Evolutionary conservation across 2,113 vertebrate species (phyloP).

Genomic region (Gallinago media): DNA sequence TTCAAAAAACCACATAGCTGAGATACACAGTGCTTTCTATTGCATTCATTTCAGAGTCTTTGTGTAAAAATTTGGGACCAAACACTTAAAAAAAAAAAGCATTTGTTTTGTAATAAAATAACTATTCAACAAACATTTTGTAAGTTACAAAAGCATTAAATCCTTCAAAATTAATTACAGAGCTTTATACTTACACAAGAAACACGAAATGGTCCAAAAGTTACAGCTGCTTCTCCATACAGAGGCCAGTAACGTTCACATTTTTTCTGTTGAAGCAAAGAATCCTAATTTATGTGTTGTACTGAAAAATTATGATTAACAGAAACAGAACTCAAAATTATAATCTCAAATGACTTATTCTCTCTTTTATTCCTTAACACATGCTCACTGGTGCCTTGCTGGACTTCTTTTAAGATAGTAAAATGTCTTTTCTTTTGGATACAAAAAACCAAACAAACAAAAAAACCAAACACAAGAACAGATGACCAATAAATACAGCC

Average conservation of each 20-base stretch:
- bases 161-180: not conserved
- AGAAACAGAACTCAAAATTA: not conserved
- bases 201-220: slow-evolving; percentile 93
- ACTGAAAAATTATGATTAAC: not conserved
- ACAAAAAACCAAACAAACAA: not conserved
- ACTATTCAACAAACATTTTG: no score
- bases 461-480: not conserved
- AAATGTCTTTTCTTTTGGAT: not conserved
- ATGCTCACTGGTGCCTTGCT: not conserved
- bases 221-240: slow-evolving; percentile 86
- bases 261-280: slow-evolving; percentile 89
- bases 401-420: not conserved
- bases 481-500: not conserved
- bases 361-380: not conserved
- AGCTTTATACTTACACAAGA: slow-evolving; percentile 89
- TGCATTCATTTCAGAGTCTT: not conserved
- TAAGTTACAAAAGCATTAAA: not conserved
- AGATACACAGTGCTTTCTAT: not conserved
- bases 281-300: not conserved
- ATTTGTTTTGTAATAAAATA: not conserved
- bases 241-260: slow-evolving; percentile 96
- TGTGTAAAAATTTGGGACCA: not conserved
- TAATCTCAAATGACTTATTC: not conserved
- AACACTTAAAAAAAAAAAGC: not conserved
- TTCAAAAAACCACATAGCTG: not conserved